Evolutionary conservation across 1,140 invertebrate genomes (phyloP), one percentile per base, ranked within the genome.

Genomic region (Daktulosphaira vitifoliae): DNA sequence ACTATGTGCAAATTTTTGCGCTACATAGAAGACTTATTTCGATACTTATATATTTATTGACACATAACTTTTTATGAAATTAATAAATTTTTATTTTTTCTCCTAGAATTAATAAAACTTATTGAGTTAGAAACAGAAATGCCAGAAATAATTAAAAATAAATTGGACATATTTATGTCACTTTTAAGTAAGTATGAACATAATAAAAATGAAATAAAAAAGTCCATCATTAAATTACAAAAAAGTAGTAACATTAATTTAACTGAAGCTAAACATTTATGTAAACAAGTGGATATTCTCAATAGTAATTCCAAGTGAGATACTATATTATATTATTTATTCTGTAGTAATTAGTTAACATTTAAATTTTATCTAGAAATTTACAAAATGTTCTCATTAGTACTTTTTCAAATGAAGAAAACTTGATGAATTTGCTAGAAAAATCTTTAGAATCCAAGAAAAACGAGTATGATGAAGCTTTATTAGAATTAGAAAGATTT

Each of bases 221-320:
- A 33, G 44, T 33, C 42, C 0, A 20, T 62, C 13, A 13, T 48
- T 26, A 37, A 20, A 22, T 48, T 62, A 62, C 29, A 26, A 2
- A 16, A 62, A 20, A 62, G 42, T 48, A 62, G 25, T 7, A 9
- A 62, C 46, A 16, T 62, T 13, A 62, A 62, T 48, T 46, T 48
- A 20, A 18, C 18, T 46, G 25, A 62, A 62, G 25, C 25, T 3
- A 25, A 62, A 33, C 3, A 62, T 15, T 33, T 62, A 62, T 11
- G 16, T 9, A 33, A 62, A 33, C 16, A 62, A 62, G 6, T 62
- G 20, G 42, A 48, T 48, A n/a, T 1, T 33, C 3, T 62, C 18
- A 46, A 62, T 29, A 5, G 1, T n/a, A 29, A 33, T 62, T 20
- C 56, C 26, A 20, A 33, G 56, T 62, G 46, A 62, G 56, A 9